Base-by-base conservation (phyloP, 2,888 invertebrate genomes). In the Cephus nigrinus region DNA sequence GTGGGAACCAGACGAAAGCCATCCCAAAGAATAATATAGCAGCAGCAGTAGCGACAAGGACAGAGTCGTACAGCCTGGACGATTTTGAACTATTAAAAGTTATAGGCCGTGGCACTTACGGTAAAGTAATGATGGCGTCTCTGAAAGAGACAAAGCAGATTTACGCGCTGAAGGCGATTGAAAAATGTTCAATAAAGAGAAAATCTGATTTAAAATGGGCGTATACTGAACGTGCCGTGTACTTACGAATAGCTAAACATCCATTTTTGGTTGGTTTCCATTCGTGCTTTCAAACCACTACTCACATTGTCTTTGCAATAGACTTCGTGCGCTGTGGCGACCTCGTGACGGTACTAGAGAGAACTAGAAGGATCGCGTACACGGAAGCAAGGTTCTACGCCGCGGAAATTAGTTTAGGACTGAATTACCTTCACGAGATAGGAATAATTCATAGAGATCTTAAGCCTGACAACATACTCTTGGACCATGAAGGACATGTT, bases 141-240 rank as follows among this genome's bases (percentile, higher is more conserved):
- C 93, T 94, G 84, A 93, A 93, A 88, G 92, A 92, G 81, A 95
- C 94, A 23, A 91, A 93, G 82, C 92, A 94, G 78, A 93, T 95
- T 82, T 95, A 95, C 88, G 95, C 95, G 74, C 95, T 95, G 94
- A 95, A 95, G 91, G 94, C 95, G 76, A 95, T 95, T 86, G 95
- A 95, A 90, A 95, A 95, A 90, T 94, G 94, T 78, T 92, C 95
- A 82, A 94, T 95, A 80, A 94, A 93, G 79, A 95, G 95, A 87
- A 95, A 95, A 89, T 95, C 95, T 92, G 88, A 88, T 80, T 87
- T 88, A 76, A 87, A 87, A 83, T 87, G 88, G 94, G 95, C 95
- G 31, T 95, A 95, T 88, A 95, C 95, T 79, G 95, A 95, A 89
- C 95, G 95, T 87, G 94, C 95, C 85, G 95, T 95, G 68, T 95